phyloP scores from a whole-genome alignment of 2,797 vertebrate species.

The Trichosurus vulpecula region DNA sequence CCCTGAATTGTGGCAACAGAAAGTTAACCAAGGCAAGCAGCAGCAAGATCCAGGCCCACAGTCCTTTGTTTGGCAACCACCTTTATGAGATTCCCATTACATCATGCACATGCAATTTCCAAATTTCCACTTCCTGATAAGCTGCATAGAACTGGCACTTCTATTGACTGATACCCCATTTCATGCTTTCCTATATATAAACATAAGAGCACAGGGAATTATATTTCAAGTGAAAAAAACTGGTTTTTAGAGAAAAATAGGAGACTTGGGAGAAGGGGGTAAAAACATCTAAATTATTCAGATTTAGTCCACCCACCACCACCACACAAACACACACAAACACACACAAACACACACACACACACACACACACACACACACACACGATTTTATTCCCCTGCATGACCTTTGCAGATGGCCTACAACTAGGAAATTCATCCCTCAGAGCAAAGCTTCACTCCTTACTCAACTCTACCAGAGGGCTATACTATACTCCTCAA shows the following conservation, averaged over 20 bases:
- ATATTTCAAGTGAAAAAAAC: background rate
- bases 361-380: no score
- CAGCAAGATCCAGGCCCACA: background rate
- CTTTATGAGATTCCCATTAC: background rate
- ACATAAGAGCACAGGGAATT: background rate
- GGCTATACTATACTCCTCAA: background rate
- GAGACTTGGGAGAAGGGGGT: background rate
- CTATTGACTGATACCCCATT: slow-evolving; percentile 18
- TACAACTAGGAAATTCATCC: background rate
- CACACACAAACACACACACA: no score
- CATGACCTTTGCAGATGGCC: background rate
- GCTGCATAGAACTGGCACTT: slow-evolving; percentile 1
- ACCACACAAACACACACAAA: no score
- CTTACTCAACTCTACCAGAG: background rate
- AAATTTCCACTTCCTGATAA: background rate
- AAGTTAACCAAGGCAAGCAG: background rate
- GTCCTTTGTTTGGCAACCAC: background rate
- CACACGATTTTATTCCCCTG: background rate
- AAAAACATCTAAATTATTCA: background rate
- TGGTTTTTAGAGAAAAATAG: background rate
- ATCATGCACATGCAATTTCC: background rate
- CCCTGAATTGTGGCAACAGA: background rate
- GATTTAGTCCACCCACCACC: background rate
- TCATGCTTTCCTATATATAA: background rate
- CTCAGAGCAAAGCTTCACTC: background rate